Conservation (phyloP, 2,113 vertebrate genomes). For the Paracanthobrama guichenoti region DNA sequence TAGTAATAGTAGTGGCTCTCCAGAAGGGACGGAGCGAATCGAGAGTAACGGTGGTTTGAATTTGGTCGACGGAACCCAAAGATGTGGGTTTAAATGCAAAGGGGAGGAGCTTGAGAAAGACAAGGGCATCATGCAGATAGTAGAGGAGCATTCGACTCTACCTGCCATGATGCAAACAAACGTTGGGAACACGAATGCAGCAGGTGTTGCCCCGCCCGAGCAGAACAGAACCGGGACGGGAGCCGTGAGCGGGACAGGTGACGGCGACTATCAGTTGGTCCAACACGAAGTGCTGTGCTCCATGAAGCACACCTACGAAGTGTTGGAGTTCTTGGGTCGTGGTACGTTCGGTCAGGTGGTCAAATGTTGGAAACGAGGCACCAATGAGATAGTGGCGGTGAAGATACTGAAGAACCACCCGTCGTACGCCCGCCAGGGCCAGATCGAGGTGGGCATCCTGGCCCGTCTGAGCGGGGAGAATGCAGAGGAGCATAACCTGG, state of each 20-base stretch:
- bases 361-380: conserved; percentile 96
- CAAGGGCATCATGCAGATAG: conserved; percentile 89
- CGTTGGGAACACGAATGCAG: conserved; percentile 80
- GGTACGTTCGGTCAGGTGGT: conserved; percentile 99
- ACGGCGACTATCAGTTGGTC: conserved; percentile 95
- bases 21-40: conserved; percentile 55
- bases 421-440: conserved; percentile 94
- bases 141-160: conserved; percentile 87
- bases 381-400: conserved; percentile 91
- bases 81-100: conserved; percentile 89
- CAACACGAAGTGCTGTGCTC: conserved; percentile 95
- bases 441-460: conserved; percentile 97
- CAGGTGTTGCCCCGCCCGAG: conserved; percentile 70
- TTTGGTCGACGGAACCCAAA: conserved; percentile 76
- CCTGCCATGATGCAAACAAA: conserved; percentile 90
- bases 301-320: conserved; percentile 92
- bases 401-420: conserved; percentile 98
- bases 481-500: conserved; percentile 93
- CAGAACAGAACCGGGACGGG: conserved; percentile 72
- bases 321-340: conserved; percentile 93
- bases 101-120: conserved; percentile 80
- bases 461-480: conserved; percentile 93
- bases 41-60: conserved; percentile 66
- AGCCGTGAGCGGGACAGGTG: conserved; percentile 70
- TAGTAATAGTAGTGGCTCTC: conserved; percentile 35